Base-by-base conservation (phyloP, 2,888 invertebrate genomes). In the Apodemia duryi region DNA sequence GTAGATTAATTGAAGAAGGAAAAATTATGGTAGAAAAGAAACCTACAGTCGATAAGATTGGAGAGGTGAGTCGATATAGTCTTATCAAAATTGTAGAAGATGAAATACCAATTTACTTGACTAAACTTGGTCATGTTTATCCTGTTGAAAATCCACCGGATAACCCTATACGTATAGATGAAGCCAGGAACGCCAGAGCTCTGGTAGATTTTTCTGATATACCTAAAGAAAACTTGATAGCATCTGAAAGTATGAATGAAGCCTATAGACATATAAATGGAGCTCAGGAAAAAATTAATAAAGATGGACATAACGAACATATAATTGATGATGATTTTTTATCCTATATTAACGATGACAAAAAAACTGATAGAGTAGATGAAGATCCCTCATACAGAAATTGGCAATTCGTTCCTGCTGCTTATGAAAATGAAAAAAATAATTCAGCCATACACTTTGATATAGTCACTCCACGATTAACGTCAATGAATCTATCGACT, bases 31-130 rank as follows among this genome's bases (percentile, higher is more conserved):
- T 94, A n/a, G 94, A 94, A 77, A 92, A 92, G 69, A 86, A 93
- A 75, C 94, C 95, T 0, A 92, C 92, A 21, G 75, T 94, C 1
- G 94, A 95, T 74, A 94, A 94, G 85, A 93, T 95, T 68, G 95
- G 95, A 61, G 95, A 94, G 81, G 94, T 95, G 0, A 95, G 94
- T 78, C 92, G 95, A 71, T 94, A 93, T 49, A 95, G 94, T 71
- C 89, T 94, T 29, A 95, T 95, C 21, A 95, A 95, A 80, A 91
- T 95, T 64, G 93, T 95, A 3, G 94, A 94, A 82, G 93, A 93
- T 73, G 92, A 92, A 74, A 91, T 92, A 13, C 92, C 92, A 62
- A 90, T 91, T 69, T 92, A 92, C 73, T 74, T 92, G 28, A 92
- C 92, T 9, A 92, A 89, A 75, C 78, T 84, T 35, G 87, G 91